Evolutionary conservation across 2,888 invertebrate genomes (phyloP), one percentile per base, ranked within the genome.

Genomic region (Oligia strigilis): DNA sequence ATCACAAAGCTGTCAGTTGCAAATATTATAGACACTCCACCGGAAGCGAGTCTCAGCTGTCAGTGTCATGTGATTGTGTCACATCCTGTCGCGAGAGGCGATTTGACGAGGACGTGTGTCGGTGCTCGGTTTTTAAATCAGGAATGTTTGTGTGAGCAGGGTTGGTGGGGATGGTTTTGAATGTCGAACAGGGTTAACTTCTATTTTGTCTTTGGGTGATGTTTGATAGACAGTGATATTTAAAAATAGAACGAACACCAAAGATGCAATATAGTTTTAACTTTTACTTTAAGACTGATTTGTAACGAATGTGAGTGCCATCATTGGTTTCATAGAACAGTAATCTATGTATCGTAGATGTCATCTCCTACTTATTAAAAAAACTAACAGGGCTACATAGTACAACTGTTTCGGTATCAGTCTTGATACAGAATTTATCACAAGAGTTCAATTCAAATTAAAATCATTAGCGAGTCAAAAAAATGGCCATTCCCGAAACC

Each of bases 11-110:
- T 86, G 89, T 81, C 88, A 82, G 87, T 88, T 82, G 89, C 88
- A 88, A 89, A 91, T 90, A 90, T 87, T 86, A 87, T 84, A 86
- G 88, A 88, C 80, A 88, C 83, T 83, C 77, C 79, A 79, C 82
- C 86, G 89, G 88, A 90, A 86, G 82, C 84, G 90, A 87, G 87
- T 84, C 87, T 75, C 84, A 75, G 81, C 88, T 88, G 90, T 90
- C 89, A 86, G 52, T 86, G 89, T 84, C 87, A 85, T 84, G 72
- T 82, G 87, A 84, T 82, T 81, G 79, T 82, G 90, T 90, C 89
- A 88, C 81, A 67, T 88, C 85, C 82, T 75, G 86, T 86, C 86
- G 78, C 73, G 65, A 77, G 84, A 87, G 86, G 78, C 83, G 81
- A 85, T 88, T 87, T 88, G 88, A 88, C 84, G 79, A 85, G 83